These are phyloP conservation scores for Chauna torquata DNA, from an alignment of 2,113 vertebrate genomes.

Conservation along the genomic window DNA sequence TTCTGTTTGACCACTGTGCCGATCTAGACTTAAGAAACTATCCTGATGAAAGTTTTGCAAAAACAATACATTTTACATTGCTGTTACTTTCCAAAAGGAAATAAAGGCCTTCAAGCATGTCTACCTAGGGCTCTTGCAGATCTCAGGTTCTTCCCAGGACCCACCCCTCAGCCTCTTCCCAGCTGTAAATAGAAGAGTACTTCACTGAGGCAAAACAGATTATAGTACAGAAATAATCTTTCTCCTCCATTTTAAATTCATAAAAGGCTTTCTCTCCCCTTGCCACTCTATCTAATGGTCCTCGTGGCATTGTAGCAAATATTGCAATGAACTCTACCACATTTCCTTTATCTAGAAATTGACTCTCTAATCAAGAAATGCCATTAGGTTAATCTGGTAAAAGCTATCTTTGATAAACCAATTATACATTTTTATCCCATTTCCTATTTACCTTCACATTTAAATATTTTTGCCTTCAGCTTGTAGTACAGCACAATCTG, in stretches of 20 bases:
- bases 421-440: background rate
- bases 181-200: background rate
- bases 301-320: background rate
- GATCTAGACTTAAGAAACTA: background rate
- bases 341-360: background rate
- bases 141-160: background rate
- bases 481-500: background rate
- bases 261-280: background rate
- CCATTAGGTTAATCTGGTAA: background rate
- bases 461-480: background rate
- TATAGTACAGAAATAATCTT: background rate
- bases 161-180: background rate
- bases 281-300: background rate
- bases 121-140: background rate
- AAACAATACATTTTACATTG: background rate
- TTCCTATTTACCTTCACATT: background rate
- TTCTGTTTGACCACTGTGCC: background rate
- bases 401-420: background rate
- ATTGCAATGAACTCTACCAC: background rate
- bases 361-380: background rate
- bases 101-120: background rate
- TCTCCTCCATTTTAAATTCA: background rate
- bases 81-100: background rate
- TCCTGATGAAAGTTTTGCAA: background rate
- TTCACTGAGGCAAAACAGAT: background rate